Conservation (phyloP, 2,113 vertebrate genomes). For the Antigone vipio region DNA sequence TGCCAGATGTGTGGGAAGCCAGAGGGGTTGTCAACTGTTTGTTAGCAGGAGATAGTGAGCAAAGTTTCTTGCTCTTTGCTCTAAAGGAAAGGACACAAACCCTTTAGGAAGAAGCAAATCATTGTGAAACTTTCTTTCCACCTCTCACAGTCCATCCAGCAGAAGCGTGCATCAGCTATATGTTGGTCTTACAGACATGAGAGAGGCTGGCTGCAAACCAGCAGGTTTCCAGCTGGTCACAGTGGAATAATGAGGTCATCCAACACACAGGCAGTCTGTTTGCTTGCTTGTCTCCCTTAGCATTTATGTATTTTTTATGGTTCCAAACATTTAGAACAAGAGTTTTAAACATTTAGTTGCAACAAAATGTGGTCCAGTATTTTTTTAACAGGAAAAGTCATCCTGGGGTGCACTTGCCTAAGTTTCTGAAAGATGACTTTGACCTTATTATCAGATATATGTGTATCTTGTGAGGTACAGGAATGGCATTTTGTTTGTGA, state of each 20-base stretch:
- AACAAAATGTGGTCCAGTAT: not conserved
- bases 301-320: conserved; percentile 59
- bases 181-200: not conserved
- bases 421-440: not conserved
- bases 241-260: not conserved
- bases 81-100: not conserved
- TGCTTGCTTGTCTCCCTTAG: conserved; percentile 11
- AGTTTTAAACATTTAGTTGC: conserved; percentile 40
- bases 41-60: not conserved
- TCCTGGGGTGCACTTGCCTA: not conserved
- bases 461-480: not conserved
- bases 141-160: not conserved
- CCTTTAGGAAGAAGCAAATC: not conserved
- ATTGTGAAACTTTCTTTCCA: not conserved
- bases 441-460: not conserved
- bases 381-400: not conserved
- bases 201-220: not conserved
- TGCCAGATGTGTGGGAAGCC: not conserved
- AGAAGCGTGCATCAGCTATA: not conserved
- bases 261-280: not conserved
- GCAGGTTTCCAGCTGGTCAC: conserved; percentile 25
- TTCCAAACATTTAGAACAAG: conserved; percentile 25
- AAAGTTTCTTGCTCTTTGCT: not conserved
- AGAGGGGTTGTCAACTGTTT: not conserved
- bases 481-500: not conserved